Evolutionary conservation across 1,140 invertebrate genomes (phyloP).

Genomic region (Macrosteles quadrilineatus): DNA sequence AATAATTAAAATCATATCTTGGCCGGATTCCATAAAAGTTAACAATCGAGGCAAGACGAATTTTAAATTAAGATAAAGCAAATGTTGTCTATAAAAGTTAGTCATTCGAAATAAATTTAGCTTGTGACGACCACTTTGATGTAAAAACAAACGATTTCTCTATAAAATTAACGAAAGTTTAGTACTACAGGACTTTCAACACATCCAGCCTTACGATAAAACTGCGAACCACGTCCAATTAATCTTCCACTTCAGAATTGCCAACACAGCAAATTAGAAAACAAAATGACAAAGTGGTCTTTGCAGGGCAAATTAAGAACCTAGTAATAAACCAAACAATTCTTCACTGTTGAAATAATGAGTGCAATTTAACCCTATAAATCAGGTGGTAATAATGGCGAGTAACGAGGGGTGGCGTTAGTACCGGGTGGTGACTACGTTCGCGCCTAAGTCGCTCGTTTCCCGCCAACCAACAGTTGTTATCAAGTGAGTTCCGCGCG

Average conservation of each 20-base stretch:
- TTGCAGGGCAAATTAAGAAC: neutral
- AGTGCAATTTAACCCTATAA: conserved; percentile 1
- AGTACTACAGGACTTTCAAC: no score
- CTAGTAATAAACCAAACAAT: neutral
- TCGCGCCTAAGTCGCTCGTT: neutral
- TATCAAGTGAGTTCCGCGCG: neutral
- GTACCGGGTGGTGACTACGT: neutral
- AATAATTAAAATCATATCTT: no score
- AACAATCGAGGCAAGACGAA: no score
- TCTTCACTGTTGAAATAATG: neutral
- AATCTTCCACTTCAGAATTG: neutral
- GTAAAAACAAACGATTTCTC: no score
- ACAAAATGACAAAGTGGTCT: neutral
- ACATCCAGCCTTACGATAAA: no score
- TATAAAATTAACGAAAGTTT: no score
- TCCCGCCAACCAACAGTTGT: neutral
- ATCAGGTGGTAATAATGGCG: conserved; percentile 10
- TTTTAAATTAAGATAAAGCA: no score
- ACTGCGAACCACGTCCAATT: neutral
- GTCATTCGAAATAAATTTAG: no score
- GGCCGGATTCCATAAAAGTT: no score
- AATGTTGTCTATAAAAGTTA: no score
- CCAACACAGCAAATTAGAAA: neutral
- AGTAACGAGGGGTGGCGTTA: neutral
- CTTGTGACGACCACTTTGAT: no score